Evolutionary conservation across 2,888 invertebrate species (phyloP).

Genomic region (Caenorhabditis japonica): DNA sequence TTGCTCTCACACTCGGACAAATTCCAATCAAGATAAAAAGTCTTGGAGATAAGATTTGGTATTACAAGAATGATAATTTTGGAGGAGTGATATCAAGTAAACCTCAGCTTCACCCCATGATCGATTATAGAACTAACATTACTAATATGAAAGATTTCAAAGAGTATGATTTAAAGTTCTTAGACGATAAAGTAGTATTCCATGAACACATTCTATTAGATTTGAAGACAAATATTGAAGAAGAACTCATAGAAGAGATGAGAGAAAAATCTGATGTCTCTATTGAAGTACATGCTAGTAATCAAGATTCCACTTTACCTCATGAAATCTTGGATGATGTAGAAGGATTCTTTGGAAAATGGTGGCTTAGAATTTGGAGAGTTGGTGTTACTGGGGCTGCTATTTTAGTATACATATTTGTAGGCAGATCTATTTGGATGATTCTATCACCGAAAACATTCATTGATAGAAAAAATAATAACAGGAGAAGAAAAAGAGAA

Average conservation of each 20-base stretch:
- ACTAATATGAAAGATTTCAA: slow-evolving; percentile 47
- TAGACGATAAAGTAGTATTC: slow-evolving; percentile 52
- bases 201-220: no score
- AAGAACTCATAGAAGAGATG: slow-evolving; percentile 53
- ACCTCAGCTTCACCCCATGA: no score
- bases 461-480: slow-evolving; percentile 14
- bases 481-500: slow-evolving; percentile 7
- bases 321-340: slow-evolving; percentile 61
- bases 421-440: slow-evolving; percentile 53
- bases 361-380: slow-evolving; percentile 51
- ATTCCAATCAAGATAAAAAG: slow-evolving; percentile 52
- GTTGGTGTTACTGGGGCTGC: slow-evolving; percentile 56
- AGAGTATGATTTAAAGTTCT: slow-evolving; percentile 45
- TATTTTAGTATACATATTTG: slow-evolving; percentile 50
- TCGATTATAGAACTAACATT: no score
- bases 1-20: slow-evolving; percentile 56
- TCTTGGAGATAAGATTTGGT: slow-evolving; percentile 48
- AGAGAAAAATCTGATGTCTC: slow-evolving; percentile 52
- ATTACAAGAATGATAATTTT: no score
- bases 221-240: slow-evolving; percentile 48
- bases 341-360: slow-evolving; percentile 31
- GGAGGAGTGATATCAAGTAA: no score
- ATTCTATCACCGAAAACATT: slow-evolving; percentile 31
- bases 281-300: slow-evolving; percentile 49
- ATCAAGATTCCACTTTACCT: slow-evolving; percentile 55